Conservation (phyloP, 2,797 vertebrate genomes). For the Picus viridis region DNA sequence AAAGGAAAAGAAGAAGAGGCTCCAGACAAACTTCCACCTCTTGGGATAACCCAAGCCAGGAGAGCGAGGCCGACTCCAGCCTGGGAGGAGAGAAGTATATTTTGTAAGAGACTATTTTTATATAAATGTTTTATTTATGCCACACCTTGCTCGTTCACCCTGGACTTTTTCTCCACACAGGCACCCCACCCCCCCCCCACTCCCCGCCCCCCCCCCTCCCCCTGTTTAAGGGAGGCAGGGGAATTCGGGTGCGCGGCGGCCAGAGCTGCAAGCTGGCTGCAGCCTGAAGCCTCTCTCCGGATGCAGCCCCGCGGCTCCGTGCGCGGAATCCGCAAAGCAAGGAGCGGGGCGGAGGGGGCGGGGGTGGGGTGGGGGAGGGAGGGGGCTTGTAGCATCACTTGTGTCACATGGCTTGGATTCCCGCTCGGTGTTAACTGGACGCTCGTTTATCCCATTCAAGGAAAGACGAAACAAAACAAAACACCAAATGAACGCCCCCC, state of each 20-base stretch:
- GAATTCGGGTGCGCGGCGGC: slow-evolving; percentile 58
- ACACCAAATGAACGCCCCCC: no score
- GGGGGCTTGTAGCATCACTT: slow-evolving; percentile 58
- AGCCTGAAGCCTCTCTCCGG: not conserved
- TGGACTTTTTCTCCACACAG: slow-evolving; percentile 75
- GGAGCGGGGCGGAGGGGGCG: slow-evolving; percentile 58
- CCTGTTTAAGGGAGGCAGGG: slow-evolving; percentile 59
- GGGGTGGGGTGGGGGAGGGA: no score
- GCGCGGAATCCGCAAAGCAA: slow-evolving; percentile 75
- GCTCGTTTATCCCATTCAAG: slow-evolving; percentile 76
- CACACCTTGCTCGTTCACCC: slow-evolving; percentile 81
- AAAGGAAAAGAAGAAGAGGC: no score
- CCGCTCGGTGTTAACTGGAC: slow-evolving; percentile 64
- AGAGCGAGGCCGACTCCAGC: no score
- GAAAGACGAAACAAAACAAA: slow-evolving; percentile 43
- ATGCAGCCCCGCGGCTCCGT: slow-evolving; percentile 77
- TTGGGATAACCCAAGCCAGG: no score
- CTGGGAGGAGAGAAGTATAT: slow-evolving; percentile 87
- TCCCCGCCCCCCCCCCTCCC: no score
- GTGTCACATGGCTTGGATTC: slow-evolving; percentile 70
- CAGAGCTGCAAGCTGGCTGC: slow-evolving; percentile 51
- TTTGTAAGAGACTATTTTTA: slow-evolving; percentile 99
- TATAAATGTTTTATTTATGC: slow-evolving; percentile 99
- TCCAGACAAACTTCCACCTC: no score
- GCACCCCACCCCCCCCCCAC: slow-evolving; percentile 28